Percentiles rank a stretch among this genome's conserved stretches.
Evolutionary conservation across 2,888 invertebrate species (phyloP).

Genomic region (Limnephilus rhombicus): DNA sequence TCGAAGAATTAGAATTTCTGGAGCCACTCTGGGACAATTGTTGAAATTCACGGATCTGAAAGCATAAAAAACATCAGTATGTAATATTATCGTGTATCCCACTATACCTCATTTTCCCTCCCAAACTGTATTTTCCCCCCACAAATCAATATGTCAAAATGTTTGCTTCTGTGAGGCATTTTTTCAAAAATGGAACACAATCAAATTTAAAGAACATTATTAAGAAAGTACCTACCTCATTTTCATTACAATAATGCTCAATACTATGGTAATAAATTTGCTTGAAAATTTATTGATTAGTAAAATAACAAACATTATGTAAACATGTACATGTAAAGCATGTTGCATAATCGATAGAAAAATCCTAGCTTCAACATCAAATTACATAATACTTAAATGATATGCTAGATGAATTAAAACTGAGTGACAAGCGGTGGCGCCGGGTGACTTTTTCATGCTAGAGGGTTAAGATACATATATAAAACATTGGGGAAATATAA

Average conservation of each 20-base stretch:
- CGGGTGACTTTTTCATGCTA: background rate
- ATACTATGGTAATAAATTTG: too few species aligned
- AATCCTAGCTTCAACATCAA: background rate
- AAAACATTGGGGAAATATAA: too few species aligned
- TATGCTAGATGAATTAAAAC: background rate
- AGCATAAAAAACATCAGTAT: background rate
- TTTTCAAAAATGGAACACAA: background rate
- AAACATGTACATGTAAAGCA: background rate
- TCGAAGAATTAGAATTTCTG: slow-evolving; percentile 70
- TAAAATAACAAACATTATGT: background rate
- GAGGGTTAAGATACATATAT: background rate
- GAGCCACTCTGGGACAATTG: slow-evolving; percentile 81
- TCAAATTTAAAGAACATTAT: background rate
- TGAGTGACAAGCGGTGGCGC: background rate
- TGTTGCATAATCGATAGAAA: background rate
- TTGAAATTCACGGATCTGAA: slow-evolving; percentile 81
- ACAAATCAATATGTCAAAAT: background rate
- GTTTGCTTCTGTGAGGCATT: background rate
- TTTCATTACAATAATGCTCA: background rate
- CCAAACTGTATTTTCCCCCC: background rate
- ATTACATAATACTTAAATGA: background rate
- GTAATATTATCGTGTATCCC: background rate
- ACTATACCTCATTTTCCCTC: background rate
- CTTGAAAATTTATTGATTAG: too few species aligned
- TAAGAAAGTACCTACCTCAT: background rate